phyloP scores from a whole-genome alignment of 1,140 invertebrate species.

The Drosophila willistoni region DNA sequence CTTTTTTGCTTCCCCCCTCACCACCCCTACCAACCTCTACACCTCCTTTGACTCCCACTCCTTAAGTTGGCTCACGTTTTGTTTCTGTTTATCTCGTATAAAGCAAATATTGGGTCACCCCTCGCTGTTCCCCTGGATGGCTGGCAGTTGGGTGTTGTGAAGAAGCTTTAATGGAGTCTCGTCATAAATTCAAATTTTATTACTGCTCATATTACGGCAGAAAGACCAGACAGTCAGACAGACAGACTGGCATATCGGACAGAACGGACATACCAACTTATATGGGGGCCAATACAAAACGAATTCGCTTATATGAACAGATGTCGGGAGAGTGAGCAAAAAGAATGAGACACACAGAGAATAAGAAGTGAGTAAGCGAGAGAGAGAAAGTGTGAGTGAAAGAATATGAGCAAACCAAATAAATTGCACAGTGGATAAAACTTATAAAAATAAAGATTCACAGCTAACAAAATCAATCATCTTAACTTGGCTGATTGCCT shows the following conservation, averaged over 20 bases:
- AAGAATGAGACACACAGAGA: conserved; percentile 9
- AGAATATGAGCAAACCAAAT: background rate
- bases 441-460: background rate
- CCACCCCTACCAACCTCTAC: conserved; percentile 18
- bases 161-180: conserved; percentile 82
- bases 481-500: no score
- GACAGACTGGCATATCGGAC: conserved; percentile 34
- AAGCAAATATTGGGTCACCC: conserved; percentile 69
- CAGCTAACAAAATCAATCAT: no score
- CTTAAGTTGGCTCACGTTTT: conserved; percentile 25
- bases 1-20: conserved; percentile 45
- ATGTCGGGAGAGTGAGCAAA: conserved; percentile 35
- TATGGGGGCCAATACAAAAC: conserved; percentile 52
- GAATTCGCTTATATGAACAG: conserved; percentile 32
- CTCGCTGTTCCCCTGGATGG: background rate
- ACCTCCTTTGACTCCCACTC: conserved; percentile 42
- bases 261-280: conserved; percentile 48
- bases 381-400: background rate
- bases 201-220: conserved; percentile 76
- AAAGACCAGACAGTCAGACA: conserved; percentile 27
- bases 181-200: conserved; percentile 83
- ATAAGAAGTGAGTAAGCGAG: background rate
- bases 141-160: conserved; percentile 57
- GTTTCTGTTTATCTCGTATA: conserved; percentile 59
- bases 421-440: conserved; percentile 31